Base-by-base conservation (phyloP, 1,140 invertebrate genomes). In the Drosophila quadrilineata region DNA sequence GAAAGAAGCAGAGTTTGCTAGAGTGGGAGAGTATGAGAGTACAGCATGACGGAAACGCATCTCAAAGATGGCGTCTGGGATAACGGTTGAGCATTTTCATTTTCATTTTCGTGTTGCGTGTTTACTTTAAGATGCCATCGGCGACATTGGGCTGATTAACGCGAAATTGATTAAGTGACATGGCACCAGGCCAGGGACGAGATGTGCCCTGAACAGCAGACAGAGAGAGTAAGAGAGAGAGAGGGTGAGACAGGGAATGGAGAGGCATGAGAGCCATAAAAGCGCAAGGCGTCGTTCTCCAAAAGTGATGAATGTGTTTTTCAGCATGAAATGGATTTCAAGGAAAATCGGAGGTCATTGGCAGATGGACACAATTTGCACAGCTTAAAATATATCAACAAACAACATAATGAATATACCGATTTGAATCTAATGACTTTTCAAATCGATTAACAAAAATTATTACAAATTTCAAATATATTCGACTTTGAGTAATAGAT, bases 101-200 rank as follows among this genome's bases (percentile, higher is more conserved):
- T 62, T 60, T 45, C 24, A 21, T 41, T 24, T 28, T 50, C 33
- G 9, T 56, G 65, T 54, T 50, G 65, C 58, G 58, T 85, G 79
- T 71, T 82, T 76, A 62, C 59, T 64, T 75, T 62, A 80, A 84
- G 77, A 84, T 60, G 77, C 77, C 77, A 58, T 58, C 68, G 77
- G 77, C 73, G 79, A 84, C 79, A 69, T 77, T 85, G 45, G 57
- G 64, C 74, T 84, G 77, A 84, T 84, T 84, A 84, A 84, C 70
- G 77, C 79, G 73, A 84, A 84, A 84, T 85, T 84, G 79, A 84
- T 84, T 84, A 84, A 84, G 77, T 84, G 77, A 84, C 73, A 76
- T 60, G 65, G 67, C 49, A 54, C 33, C 43, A 57, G 45, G 33
- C 64, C 49, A 26, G 48, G 12, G 33, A 52, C 10, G 21, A 58